Evolutionary conservation across 1,140 invertebrate species (phyloP).

Genomic region (Charaxes varanes): DNA sequence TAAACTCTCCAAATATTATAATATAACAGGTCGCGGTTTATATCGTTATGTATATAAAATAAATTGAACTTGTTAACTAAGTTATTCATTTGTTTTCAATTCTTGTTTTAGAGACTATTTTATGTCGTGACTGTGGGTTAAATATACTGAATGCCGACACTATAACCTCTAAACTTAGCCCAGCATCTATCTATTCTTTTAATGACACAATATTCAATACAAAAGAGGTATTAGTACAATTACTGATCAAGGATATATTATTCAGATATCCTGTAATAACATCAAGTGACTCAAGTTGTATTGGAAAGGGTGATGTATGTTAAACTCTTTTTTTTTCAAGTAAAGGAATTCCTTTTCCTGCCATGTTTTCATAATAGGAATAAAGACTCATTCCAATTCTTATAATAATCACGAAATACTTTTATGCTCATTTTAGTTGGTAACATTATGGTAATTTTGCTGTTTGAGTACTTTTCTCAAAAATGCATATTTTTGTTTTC

Average conservation of each 20-base stretch:
- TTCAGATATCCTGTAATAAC: slow-evolving; percentile 55
- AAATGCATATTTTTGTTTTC: no score
- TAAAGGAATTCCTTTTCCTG: not conserved
- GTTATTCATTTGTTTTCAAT: not conserved
- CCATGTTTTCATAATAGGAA: no score
- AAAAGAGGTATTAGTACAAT: slow-evolving; percentile 52
- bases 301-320: slow-evolving; percentile 46
- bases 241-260: slow-evolving; percentile 47
- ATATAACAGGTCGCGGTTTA: no score
- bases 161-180: slow-evolving; percentile 51
- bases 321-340: slow-evolving; percentile 1
- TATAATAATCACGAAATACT: no score
- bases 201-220: slow-evolving; percentile 56
- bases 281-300: slow-evolving; percentile 44
- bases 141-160: slow-evolving; percentile 42
- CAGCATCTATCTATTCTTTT: slow-evolving; percentile 35
- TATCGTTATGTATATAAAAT: no score
- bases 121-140: slow-evolving; percentile 65
- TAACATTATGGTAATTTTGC: no score
- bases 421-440: no score
- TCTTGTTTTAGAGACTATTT: slow-evolving; percentile 49
- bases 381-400: no score
- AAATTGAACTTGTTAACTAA: no score
- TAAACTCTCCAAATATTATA: no score
- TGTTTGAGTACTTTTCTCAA: no score